Percentiles rank a stretch among this genome's conserved stretches.
phyloP scores from a whole-genome alignment of 2,797 vertebrate species.

The Pangasius krempfi region DNA sequence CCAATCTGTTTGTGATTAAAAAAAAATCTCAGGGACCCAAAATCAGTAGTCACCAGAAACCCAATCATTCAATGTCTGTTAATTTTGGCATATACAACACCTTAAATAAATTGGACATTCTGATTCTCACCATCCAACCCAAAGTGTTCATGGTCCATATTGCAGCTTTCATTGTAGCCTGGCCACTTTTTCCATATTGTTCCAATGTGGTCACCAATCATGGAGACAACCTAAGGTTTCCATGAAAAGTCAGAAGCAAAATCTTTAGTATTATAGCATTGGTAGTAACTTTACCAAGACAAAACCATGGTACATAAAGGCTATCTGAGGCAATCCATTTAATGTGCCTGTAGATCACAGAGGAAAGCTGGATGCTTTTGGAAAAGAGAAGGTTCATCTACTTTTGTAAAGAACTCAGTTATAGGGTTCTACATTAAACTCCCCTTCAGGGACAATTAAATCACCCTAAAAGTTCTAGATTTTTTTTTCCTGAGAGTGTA shows the following conservation, averaged over 20 bases:
- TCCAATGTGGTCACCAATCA: slow-evolving; percentile 68
- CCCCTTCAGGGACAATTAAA: background rate
- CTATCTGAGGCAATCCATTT: background rate
- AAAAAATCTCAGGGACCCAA: background rate
- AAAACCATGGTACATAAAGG: background rate
- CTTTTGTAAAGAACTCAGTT: background rate
- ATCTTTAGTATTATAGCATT: background rate
- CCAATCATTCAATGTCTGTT: background rate
- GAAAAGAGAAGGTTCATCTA: background rate
- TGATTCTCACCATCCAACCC: slow-evolving; percentile 76
- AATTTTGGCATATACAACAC: too few species aligned
- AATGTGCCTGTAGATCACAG: background rate
- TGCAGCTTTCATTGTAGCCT: slow-evolving; percentile 74
- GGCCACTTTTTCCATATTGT: slow-evolving; percentile 79
- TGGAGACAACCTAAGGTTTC: slow-evolving; percentile 69
- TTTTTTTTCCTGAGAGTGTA: too few species aligned
- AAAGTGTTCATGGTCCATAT: slow-evolving; percentile 85
- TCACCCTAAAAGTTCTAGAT: background rate
- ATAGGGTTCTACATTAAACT: background rate
- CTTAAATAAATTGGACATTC: background rate
- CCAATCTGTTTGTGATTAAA: background rate
- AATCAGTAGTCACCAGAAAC: background rate
- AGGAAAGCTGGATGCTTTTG: background rate
- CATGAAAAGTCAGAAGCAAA: slow-evolving; percentile 12
- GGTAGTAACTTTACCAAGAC: background rate